Evolutionary conservation across 2,888 invertebrate genomes (phyloP).

Genomic region (Syrista parreyssii): DNA sequence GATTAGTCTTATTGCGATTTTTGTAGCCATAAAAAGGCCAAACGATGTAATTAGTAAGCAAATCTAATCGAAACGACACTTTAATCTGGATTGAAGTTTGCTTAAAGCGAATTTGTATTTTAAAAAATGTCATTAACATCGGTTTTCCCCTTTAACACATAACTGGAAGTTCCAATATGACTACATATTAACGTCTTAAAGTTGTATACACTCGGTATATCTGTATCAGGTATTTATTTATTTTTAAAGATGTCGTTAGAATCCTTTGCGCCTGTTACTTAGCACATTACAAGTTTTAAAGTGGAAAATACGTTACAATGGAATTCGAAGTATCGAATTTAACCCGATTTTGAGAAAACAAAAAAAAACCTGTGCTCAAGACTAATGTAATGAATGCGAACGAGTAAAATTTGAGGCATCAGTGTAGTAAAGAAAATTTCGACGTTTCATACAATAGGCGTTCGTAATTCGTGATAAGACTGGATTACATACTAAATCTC

Average conservation of each 20-base stretch:
- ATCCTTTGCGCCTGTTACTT: not conserved
- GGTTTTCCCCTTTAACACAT: too few relatives aligned
- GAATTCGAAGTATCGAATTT: not conserved
- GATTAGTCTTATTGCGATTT: not conserved
- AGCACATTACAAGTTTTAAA: not conserved
- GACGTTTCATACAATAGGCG: too few relatives aligned
- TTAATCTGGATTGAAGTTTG: not conserved
- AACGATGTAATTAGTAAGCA: not conserved
- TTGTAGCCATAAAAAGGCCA: not conserved
- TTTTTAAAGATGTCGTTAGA: not conserved
- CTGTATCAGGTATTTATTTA: not conserved
- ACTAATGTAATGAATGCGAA: not conserved
- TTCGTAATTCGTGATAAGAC: not conserved
- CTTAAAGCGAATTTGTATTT: not conserved
- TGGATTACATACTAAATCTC: not conserved
- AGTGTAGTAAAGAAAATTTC: too few relatives aligned
- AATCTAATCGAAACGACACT: not conserved
- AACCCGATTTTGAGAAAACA: not conserved
- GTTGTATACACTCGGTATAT: not conserved
- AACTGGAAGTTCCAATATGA: not conserved
- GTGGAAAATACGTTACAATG: not conserved
- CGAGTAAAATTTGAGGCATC: not conserved
- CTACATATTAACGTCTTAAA: not conserved
- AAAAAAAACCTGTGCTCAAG: not conserved
- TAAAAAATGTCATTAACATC: not conserved